These are phyloP conservation scores for Delia radicum DNA, from an alignment of 1,140 invertebrate genomes.

Conservation along the genomic window DNA sequence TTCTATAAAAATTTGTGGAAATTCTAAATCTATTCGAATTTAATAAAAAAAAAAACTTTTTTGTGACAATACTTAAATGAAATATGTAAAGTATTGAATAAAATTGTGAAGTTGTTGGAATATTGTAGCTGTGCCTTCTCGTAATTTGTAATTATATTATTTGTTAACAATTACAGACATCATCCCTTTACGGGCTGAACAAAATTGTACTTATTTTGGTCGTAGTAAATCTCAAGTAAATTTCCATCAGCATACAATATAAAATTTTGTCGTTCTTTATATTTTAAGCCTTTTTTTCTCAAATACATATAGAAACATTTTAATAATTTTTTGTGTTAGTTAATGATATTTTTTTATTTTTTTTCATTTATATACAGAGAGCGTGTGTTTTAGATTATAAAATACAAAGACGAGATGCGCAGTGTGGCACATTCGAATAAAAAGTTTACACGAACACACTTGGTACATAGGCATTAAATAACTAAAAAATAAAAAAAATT, in stretches of 20 bases:
- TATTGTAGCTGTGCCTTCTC: background rate
- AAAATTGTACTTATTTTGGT: background rate
- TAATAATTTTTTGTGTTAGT: background rate
- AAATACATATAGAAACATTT: too few species aligned
- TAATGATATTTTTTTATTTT: background rate
- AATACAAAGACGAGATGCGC: conserved; percentile 21
- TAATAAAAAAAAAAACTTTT: too few species aligned
- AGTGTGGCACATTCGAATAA: background rate
- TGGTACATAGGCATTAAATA: too few species aligned
- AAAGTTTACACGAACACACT: background rate
- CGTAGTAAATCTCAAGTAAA: background rate
- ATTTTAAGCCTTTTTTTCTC: background rate
- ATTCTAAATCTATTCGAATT: too few species aligned
- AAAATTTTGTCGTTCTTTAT: background rate
- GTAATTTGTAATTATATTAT: too few species aligned
- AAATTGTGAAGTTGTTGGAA: background rate
- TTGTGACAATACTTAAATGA: too few species aligned
- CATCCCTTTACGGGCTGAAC: background rate
- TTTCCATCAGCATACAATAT: background rate
- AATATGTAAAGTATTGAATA: background rate
- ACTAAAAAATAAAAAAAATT: background rate
- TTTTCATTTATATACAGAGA: background rate
- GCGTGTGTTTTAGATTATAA: background rate
- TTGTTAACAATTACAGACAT: background rate
- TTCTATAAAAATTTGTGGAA: too few species aligned